These are phyloP conservation scores for Rhinopomastus cyanomelas DNA, from an alignment of 2,113 vertebrate genomes.

Conservation along the genomic window DNA sequence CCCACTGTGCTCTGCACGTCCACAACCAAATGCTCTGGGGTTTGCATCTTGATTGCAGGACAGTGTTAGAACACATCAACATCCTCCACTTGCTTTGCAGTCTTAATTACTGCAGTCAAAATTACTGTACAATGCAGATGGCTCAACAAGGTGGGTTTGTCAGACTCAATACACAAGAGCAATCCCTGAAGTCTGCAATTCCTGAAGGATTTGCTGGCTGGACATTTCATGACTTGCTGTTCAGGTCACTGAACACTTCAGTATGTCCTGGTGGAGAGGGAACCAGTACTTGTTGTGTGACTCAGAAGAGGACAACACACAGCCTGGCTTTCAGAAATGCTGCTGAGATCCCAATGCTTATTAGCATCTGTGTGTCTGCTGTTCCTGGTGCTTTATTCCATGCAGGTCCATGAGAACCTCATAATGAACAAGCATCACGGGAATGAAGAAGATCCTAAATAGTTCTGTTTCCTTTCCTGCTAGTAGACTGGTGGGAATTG, in stretches of 20 bases:
- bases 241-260: neutral
- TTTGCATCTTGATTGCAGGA: neutral
- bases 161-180: rapidly evolving
- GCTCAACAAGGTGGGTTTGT: neutral
- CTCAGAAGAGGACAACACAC: neutral
- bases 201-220: neutral
- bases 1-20: neutral
- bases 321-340: neutral
- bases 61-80: neutral
- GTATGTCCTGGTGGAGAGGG: neutral
- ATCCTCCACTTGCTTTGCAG: neutral
- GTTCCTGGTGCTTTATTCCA: neutral
- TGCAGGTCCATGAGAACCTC: neutral
- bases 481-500: neutral
- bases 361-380: neutral
- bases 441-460: neutral
- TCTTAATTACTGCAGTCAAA: neutral
- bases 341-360: neutral
- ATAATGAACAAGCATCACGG: neutral
- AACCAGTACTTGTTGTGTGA: neutral
- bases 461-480: neutral
- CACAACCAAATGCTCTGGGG: neutral
- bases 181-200: neutral
- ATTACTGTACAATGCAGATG: neutral
- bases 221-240: neutral